Conservation (phyloP, 2,888 invertebrate genomes). For the Dryocosmus kuriphilus region DNA sequence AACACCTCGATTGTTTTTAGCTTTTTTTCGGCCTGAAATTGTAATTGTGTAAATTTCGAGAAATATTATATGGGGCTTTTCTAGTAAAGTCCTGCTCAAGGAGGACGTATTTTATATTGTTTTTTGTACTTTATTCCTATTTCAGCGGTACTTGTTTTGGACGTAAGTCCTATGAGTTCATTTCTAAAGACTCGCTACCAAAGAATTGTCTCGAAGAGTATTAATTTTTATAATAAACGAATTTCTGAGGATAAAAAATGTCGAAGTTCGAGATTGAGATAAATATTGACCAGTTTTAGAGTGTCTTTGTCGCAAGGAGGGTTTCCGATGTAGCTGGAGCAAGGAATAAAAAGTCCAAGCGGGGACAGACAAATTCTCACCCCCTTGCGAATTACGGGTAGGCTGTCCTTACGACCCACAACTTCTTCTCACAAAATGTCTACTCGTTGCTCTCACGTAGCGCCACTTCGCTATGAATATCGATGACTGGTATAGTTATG, state of each 20-base stretch:
- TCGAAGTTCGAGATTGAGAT: slow-evolving; percentile 6
- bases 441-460: slow-evolving; percentile 61
- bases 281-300: slow-evolving; percentile 35
- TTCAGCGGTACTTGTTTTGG: too few species aligned
- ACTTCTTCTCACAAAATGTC: background rate
- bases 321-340: background rate
- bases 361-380: slow-evolving; percentile 47
- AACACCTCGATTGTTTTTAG: too few species aligned
- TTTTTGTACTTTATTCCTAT: too few species aligned
- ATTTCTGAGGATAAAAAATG: background rate
- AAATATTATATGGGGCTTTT: too few species aligned
- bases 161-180: too few species aligned
- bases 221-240: background rate
- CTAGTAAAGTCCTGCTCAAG: too few species aligned
- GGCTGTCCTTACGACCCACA: slow-evolving; percentile 42
- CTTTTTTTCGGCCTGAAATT: too few species aligned
- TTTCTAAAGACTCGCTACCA: background rate
- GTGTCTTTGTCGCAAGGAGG: background rate
- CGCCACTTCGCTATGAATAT: slow-evolving; percentile 71
- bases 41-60: too few species aligned
- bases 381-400: slow-evolving; percentile 22
- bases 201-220: slow-evolving; percentile 3
- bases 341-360: slow-evolving; percentile 45
- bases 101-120: too few species aligned
- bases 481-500: slow-evolving; percentile 61